Evolutionary conservation across 2,888 invertebrate species (phyloP).

Genomic region (Spodoptera exigua): DNA sequence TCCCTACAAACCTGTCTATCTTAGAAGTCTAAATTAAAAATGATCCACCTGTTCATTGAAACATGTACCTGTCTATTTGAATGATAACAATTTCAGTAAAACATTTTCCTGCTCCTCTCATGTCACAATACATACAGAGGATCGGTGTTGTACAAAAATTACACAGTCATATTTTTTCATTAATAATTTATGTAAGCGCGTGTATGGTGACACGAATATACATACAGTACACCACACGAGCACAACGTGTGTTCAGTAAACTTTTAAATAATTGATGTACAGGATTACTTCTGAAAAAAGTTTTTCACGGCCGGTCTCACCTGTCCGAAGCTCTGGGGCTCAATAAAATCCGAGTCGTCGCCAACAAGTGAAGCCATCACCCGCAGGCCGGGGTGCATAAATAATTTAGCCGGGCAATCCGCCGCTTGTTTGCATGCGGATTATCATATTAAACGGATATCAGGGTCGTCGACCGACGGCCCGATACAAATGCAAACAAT

Average conservation of each 20-base stretch:
- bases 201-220: slow-evolving; percentile 19
- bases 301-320: slow-evolving; percentile 66
- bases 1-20: not conserved
- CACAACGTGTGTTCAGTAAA: slow-evolving; percentile 44
- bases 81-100: not conserved
- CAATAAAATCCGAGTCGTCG: slow-evolving; percentile 79
- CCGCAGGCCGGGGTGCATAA: slow-evolving; percentile 85
- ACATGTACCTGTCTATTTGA: not conserved
- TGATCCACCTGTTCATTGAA: no score
- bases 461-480: slow-evolving; percentile 77
- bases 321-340: slow-evolving; percentile 74
- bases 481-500: slow-evolving; percentile 85
- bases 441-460: slow-evolving; percentile 89
- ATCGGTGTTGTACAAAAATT: slow-evolving; percentile 32
- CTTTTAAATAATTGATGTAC: slow-evolving; percentile 70
- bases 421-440: slow-evolving; percentile 87
- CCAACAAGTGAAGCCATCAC: slow-evolving; percentile 81
- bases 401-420: slow-evolving; percentile 87
- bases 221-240: slow-evolving; percentile 34
- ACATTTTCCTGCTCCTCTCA: not conserved
- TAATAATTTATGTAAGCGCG: slow-evolving; percentile 54
- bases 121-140: slow-evolving; percentile 11
- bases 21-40: no score
- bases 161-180: slow-evolving; percentile 46
- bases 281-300: slow-evolving; percentile 67